Percentiles rank a stretch among this genome's conserved stretches.
phyloP scores from a whole-genome alignment of 2,888 invertebrate genomes.

The Luffia ferchaultella region DNA sequence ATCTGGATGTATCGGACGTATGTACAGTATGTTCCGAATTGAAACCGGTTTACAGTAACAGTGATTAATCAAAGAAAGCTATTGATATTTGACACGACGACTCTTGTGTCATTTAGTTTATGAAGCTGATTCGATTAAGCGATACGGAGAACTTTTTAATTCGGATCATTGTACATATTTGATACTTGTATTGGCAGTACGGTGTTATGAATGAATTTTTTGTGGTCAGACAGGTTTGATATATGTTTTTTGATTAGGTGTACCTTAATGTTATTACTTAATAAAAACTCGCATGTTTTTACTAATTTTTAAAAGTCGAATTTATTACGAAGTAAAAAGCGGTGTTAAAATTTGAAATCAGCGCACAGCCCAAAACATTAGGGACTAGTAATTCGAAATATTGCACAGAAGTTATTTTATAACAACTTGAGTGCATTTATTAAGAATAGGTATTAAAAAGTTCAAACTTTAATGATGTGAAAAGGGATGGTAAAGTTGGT shows the following conservation, averaged over 20 bases:
- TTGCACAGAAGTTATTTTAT: too few relatives aligned
- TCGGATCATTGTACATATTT: not conserved
- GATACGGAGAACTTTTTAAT: not conserved
- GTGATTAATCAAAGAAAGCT: not conserved
- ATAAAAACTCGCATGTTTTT: too few relatives aligned
- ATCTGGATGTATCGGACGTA: constrained; percentile 29
- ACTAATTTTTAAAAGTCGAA: too few relatives aligned
- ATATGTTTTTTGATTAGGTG: too few relatives aligned
- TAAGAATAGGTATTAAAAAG: constrained; percentile 3
- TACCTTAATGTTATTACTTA: too few relatives aligned
- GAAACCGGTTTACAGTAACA: constrained; percentile 3
- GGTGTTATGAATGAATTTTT: not conserved
- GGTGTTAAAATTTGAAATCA: too few relatives aligned
- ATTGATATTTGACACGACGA: not conserved
- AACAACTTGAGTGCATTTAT: constrained; percentile 2
- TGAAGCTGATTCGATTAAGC: not conserved
- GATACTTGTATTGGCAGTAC: not conserved
- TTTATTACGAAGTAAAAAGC: too few relatives aligned
- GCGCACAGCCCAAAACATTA: too few relatives aligned
- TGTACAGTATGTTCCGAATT: constrained; percentile 28
- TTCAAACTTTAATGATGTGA: not conserved
- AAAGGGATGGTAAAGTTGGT: too few relatives aligned
- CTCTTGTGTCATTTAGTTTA: not conserved
- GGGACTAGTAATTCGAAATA: too few relatives aligned
- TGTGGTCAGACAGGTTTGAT: not conserved